phyloP scores from a whole-genome alignment of 2,888 invertebrate genomes.

The Lasius fuliginosus region DNA sequence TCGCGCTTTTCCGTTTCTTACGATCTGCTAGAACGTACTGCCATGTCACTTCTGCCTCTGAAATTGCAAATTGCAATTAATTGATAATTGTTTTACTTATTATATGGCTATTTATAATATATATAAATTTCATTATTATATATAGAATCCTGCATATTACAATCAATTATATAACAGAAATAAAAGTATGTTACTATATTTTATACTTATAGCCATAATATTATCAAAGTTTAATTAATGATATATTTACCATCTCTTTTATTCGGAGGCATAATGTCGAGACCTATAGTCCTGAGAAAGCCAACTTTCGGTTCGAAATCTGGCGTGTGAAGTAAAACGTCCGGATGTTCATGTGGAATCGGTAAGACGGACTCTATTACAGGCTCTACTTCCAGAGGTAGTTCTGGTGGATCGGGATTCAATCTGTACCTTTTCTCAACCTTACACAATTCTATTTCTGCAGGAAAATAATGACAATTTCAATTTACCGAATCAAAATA shows the following conservation, averaged over 20 bases:
- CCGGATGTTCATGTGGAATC: constrained; percentile 87
- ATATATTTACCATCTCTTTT: constrained; percentile 88
- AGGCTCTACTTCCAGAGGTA: constrained; percentile 83
- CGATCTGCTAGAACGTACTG: constrained; percentile 89
- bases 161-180: not conserved
- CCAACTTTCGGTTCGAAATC: constrained; percentile 88
- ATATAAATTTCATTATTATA: constrained; percentile 37
- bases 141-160: not conserved
- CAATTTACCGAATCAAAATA: not conserved
- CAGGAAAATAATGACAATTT: constrained; percentile 55
- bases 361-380: constrained; percentile 86
- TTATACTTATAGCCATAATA: not conserved
- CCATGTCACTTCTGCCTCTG: constrained; percentile 90
- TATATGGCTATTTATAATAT: not conserved
- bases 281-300: constrained; percentile 88
- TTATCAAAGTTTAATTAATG: not conserved
- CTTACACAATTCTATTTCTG: constrained; percentile 89
- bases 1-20: constrained; percentile 87
- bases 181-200: not conserved
- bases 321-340: constrained; percentile 85
- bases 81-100: not conserved
- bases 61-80: constrained; percentile 74
- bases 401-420: constrained; percentile 87
- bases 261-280: constrained; percentile 87
- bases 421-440: constrained; percentile 88